These are phyloP conservation scores for Colostygia pectinataria DNA, from an alignment of 2,888 invertebrate genomes.

Conservation along the genomic window DNA sequence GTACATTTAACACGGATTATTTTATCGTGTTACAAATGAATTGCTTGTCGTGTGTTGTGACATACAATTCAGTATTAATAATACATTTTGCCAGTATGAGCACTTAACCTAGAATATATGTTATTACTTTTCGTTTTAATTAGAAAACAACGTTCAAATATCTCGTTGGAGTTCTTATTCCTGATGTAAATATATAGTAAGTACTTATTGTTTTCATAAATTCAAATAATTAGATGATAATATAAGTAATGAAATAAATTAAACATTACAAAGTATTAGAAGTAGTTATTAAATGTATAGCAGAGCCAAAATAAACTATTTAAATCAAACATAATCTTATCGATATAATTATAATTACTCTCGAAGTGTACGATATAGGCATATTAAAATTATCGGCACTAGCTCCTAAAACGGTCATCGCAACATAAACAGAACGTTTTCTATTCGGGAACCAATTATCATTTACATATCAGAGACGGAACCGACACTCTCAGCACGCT, in stretches of 20 bases:
- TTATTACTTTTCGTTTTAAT: too few species aligned
- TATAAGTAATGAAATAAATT: too few species aligned
- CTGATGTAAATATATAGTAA: too few species aligned
- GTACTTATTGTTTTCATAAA: too few species aligned
- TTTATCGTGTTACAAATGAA: slow-evolving; percentile 54
- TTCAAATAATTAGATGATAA: too few species aligned
- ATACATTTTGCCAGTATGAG: background rate
- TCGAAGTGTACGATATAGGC: slow-evolving; percentile 54
- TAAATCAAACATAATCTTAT: slow-evolving; percentile 61
- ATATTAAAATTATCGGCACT: slow-evolving; percentile 68
- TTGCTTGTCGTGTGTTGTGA: slow-evolving; percentile 20
- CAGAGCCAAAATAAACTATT: slow-evolving; percentile 39
- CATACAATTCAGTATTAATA: background rate
- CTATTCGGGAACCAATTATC: slow-evolving; percentile 80
- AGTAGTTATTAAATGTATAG: slow-evolving; percentile 19
- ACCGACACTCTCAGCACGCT: slow-evolving; percentile 76
- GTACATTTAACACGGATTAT: slow-evolving; percentile 52
- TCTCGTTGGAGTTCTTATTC: too few species aligned
- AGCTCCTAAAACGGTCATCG: slow-evolving; percentile 62
- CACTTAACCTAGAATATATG: too few species aligned
- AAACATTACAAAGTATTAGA: too few species aligned
- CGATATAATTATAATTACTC: slow-evolving; percentile 54
- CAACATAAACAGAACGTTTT: slow-evolving; percentile 76
- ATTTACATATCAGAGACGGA: slow-evolving; percentile 80
- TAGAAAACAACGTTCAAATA: too few species aligned